These are phyloP conservation scores for Oryzias woworae DNA, from an alignment of 2,113 vertebrate species.

Conservation along the genomic window DNA sequence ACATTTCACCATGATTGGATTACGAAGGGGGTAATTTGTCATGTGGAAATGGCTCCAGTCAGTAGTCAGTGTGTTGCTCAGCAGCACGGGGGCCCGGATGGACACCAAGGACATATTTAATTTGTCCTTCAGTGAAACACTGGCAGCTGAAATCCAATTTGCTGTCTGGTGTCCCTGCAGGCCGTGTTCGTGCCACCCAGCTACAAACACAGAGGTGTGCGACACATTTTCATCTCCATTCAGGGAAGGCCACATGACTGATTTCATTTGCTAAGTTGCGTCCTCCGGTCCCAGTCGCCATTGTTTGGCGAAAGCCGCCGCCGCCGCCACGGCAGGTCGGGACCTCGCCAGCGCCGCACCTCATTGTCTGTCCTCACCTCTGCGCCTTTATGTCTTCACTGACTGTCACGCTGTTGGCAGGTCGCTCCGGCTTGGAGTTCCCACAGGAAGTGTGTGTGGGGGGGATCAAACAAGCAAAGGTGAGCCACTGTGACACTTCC, in stretches of 20 bases:
- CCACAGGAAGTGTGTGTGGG: conserved; percentile 53
- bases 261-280: conserved; percentile 43
- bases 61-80: conserved; percentile 6
- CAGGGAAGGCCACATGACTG: conserved; percentile 20
- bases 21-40: too few species aligned
- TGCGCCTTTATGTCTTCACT: conserved; percentile 34
- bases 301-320: conserved; percentile 54
- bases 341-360: conserved; percentile 37
- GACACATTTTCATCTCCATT: conserved; percentile 41
- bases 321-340: conserved; percentile 23
- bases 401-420: conserved; percentile 15
- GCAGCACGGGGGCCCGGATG: background rate
- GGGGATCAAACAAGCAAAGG: conserved; percentile 47
- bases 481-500: conserved; percentile 29
- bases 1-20: too few species aligned
- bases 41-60: background rate
- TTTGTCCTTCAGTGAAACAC: conserved; percentile 18
- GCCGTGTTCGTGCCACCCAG: background rate
- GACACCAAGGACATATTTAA: conserved; percentile 12
- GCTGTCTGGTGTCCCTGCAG: conserved; percentile 10
- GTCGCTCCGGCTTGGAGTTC: conserved; percentile 34
- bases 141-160: conserved; percentile 41
- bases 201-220: conserved; percentile 34
- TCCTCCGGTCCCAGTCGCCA: conserved; percentile 35
- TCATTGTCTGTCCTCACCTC: conserved; percentile 63